Percentiles rank a stretch among this genome's conserved stretches.
Conservation (phyloP, 2,797 vertebrate genomes). For the Sciaenops ocellatus region DNA sequence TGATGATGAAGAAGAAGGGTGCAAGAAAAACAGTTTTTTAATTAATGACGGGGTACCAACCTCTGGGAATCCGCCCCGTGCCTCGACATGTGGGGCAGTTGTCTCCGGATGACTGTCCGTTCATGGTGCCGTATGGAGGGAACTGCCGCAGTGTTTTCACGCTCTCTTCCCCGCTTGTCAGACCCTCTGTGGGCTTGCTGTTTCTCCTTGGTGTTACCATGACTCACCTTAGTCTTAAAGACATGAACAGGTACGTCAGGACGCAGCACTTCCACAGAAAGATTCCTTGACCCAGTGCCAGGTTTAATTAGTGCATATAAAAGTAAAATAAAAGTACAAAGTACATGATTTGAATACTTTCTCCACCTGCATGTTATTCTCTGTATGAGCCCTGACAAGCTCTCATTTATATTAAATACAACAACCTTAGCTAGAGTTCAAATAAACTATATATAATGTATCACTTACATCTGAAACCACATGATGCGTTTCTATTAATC, state of each 20-base stretch:
- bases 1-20: background rate
- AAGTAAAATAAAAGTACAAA: too few species aligned
- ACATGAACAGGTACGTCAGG: background rate
- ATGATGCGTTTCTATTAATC: too few species aligned
- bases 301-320: too few species aligned
- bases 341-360: too few species aligned
- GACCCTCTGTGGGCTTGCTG: slow-evolving; percentile 16
- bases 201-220: slow-evolving; percentile 17
- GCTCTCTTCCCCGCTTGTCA: slow-evolving; percentile 46
- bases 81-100: slow-evolving; percentile 90
- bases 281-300: too few species aligned
- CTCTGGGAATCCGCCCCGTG: slow-evolving; percentile 88
- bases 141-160: slow-evolving; percentile 44
- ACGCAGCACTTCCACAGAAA: too few species aligned
- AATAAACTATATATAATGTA: too few species aligned
- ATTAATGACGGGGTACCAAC: slow-evolving; percentile 67
- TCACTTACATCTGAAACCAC: too few species aligned
- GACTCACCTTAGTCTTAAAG: slow-evolving; percentile 1
- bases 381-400: too few species aligned
- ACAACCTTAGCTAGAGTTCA: too few species aligned
- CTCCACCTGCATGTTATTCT: too few species aligned
- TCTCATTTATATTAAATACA: too few species aligned
- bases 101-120: slow-evolving; percentile 51
- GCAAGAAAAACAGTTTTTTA: background rate
- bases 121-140: slow-evolving; percentile 76